Evolutionary conservation across 1,140 invertebrate species (phyloP), one percentile per base, ranked within the genome.

Genomic region (Elymnias hypermnestra): DNA sequence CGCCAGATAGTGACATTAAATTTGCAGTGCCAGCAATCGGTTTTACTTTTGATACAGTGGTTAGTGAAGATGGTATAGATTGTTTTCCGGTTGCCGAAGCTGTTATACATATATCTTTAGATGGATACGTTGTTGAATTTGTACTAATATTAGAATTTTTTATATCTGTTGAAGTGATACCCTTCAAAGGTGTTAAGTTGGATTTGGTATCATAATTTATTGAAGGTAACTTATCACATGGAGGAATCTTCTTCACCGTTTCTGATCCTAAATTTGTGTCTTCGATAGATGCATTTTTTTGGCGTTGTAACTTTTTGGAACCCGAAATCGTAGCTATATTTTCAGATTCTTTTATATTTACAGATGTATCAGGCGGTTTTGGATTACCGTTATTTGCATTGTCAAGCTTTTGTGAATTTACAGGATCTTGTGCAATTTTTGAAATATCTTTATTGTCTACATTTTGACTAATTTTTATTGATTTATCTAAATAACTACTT

Each of bases 281-380:
- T 28, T 69, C 62, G 14, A 57, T 37, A 8, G 56, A 37, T 35
- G 58, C 28, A 35, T 63, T 60, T 45, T 70, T 77, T 63, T 77
- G 73, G 9, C 71, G 63, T 22, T 66, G 66, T 15, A 77, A 57
- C 53, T 67, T 66, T 53, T 70, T 75, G 33, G 38, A 63, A 37
- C 38, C 44, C 15, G 26, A n/a, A n/a, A n/a, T n/a, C n/a, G n/a
- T n/a, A n/a, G n/a, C n/a, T n/a, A n/a, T n/a, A n/a, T n/a, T n/a
- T n/a, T n/a, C n/a, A n/a, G n/a, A n/a, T n/a, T n/a, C n/a, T n/a
- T n/a, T n/a, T n/a, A n/a, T n/a, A n/a, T n/a, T n/a, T n/a, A n/a
- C n/a, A n/a, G n/a, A n/a, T n/a, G n/a, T n/a, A n/a, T n/a, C n/a
- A n/a, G n/a, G n/a, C n/a, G n/a, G n/a, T n/a, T n/a, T n/a, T n/a